Evolutionary conservation across 1,140 invertebrate genomes (phyloP).

Genomic region (Euschistus heros): DNA sequence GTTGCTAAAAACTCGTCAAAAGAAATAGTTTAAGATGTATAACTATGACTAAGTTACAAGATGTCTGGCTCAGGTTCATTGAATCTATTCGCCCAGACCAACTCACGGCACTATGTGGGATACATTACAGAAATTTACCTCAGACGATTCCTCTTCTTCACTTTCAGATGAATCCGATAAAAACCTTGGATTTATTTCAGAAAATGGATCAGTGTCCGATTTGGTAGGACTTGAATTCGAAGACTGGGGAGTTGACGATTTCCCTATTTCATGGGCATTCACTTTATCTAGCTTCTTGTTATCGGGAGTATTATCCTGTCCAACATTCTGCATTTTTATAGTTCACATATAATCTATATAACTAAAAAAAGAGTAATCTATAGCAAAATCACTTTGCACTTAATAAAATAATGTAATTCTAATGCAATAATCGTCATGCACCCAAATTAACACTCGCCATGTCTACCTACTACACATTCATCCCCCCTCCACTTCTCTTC

Average conservation of each 20-base stretch:
- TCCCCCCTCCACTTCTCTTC: slow-evolving; percentile 22
- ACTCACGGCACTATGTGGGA: slow-evolving; percentile 10
- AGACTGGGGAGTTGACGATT: slow-evolving; percentile 48
- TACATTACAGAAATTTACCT: slow-evolving; percentile 47
- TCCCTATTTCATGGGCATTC: slow-evolving; percentile 44
- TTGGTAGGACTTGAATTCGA: slow-evolving; percentile 55
- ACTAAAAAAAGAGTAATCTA: slow-evolving; percentile 22
- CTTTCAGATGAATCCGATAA: slow-evolving; percentile 83
- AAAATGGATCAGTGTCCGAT: slow-evolving; percentile 66
- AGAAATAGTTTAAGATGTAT: background rate
- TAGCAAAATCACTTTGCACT: slow-evolving; percentile 29
- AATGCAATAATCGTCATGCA: slow-evolving; percentile 46
- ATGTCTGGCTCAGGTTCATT: slow-evolving; percentile 32
- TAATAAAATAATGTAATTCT: slow-evolving; percentile 29
- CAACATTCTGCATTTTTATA: slow-evolving; percentile 82
- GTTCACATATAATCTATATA: slow-evolving; percentile 32
- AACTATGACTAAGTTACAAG: slow-evolving; percentile 29
- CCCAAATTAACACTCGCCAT: slow-evolving; percentile 58
- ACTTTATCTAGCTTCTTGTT: slow-evolving; percentile 63
- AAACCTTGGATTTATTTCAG: slow-evolving; percentile 63
- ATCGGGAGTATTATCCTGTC: slow-evolving; percentile 58
- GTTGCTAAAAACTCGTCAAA: no score
- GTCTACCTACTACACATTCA: slow-evolving; percentile 46
- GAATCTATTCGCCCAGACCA: slow-evolving; percentile 19
- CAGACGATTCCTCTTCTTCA: slow-evolving; percentile 84